Evolutionary conservation across 1,140 invertebrate genomes (phyloP), one percentile per base, ranked within the genome.

Genomic region (Apocrypta bakeri): DNA sequence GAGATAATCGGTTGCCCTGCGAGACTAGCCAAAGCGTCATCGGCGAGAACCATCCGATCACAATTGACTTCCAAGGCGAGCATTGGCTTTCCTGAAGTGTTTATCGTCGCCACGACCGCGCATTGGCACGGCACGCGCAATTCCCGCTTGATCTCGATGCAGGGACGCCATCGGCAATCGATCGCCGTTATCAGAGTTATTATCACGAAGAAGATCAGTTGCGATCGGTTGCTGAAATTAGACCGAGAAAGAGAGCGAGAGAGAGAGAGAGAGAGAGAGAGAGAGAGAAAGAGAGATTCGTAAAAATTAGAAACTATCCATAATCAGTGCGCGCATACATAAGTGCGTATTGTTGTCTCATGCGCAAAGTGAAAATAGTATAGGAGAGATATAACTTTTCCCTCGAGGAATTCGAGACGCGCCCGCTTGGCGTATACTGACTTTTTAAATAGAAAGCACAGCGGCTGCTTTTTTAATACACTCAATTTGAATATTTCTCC

Each of bases 31-130:
- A 96, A 94, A 68, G 95, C 94, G 85, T 97, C 96, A 17, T 94
- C 94, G 25, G 94, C 93, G 84, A 98, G 97, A n/a, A 97, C 95
- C 17, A 97, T 94, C 25, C 94, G 91, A 90, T 98, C 96, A 89
- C 97, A 98, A 88, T 98, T 94, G 92, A 97, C 93, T 66, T 93
- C 90, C 29, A 95, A 92, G 21, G 92, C 90, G 14, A 90, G 90
- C 27, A 84, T 80, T 40, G 87, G 81, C 7, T n/a, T 7, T 2
- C 68, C 33, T 2, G 71, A 64, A 4, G 27, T n/a, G 17, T 21
- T 56, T 21, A 56, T 56, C 0, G 21, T 56, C 4, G 48, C 48
- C 0, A 88, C 86, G 64, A 89, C 24, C 7, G 83, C 66, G 84
- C 95, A 95, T 29, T 89, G 90, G 88, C 95, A 95, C 0, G 95